Evolutionary conservation across 2,797 vertebrate genomes (phyloP), one percentile per base, ranked within the genome.

Genomic region (Enteromius trimaculatus): DNA sequence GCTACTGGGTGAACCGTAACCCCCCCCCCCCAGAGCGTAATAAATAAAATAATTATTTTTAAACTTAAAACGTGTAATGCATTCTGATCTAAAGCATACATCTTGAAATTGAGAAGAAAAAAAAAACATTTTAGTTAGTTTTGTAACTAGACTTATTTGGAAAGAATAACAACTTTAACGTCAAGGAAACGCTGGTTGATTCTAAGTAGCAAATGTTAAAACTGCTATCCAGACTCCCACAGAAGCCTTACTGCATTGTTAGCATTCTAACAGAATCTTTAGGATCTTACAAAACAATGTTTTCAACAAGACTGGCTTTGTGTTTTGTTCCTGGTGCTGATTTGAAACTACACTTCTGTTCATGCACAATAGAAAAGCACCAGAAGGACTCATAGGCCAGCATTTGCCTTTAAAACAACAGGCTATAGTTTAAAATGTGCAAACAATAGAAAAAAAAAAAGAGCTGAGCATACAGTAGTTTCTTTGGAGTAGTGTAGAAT

Each of bases 301-400:
- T 60, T 44, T 58, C 3, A 80, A 80, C 79, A 80, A 78, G 31
- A 69, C 31, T 21, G 44, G 29, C 58, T 82, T 82, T 82, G 80
- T 82, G 37, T 71, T 71, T 34, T 26, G 2, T 42, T 71, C 78
- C 78, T 80, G 78, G 19, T 42, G 78, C 78, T 80, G 65, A 55
- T 53, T 21, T 16, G 11, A 39, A 68, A 44, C 65, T 55, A 2
- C 78, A 55, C 3, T 69, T 80, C 42, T 53, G 58, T 51, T 51
- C n/a, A 44, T 39, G 16, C 14, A 53, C 78, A 80, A 68, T 23
- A 70, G 78, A 42, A 68, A 77, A 34, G 81, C 23, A 68, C 51
- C 34, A 70, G 78, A 58, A 70, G 74, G 21, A 69, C 65, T 8
- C 26, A 5, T n/a, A 49, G 51, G 7, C 47, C 37, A 49, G 65